Evolutionary conservation across 2,888 invertebrate genomes (phyloP).

Genomic region (Eurytoma californica): DNA sequence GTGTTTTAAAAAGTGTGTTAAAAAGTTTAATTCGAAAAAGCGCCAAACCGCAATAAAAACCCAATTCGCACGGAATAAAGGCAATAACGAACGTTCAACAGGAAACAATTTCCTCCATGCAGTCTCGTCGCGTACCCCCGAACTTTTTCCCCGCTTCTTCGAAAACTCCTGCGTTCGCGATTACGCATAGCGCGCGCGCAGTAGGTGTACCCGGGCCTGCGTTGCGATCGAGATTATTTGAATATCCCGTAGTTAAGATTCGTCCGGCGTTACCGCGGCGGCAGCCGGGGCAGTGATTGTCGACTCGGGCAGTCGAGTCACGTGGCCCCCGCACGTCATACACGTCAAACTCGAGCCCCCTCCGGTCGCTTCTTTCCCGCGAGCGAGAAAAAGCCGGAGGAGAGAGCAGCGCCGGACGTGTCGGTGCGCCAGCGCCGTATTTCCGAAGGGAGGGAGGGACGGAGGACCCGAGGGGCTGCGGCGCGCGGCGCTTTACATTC

Average conservation of each 20-base stretch:
- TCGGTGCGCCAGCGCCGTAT: background rate
- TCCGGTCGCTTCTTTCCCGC: constrained; percentile 32
- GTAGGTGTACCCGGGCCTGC: background rate
- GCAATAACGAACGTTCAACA: background rate
- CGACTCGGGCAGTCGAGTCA: constrained; percentile 70
- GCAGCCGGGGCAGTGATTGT: constrained; percentile 69
- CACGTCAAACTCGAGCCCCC: constrained; percentile 70
- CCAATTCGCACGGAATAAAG: background rate
- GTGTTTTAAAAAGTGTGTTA: too few species aligned
- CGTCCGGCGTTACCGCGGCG: constrained; percentile 67
- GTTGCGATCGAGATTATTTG: constrained; percentile 43
- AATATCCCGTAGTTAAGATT: constrained; percentile 70
- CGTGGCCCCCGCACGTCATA: constrained; percentile 73
- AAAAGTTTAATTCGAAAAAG: too few species aligned
- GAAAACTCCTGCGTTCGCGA: background rate
- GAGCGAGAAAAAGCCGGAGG: constrained; percentile 22
- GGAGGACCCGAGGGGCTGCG: constrained; percentile 58
- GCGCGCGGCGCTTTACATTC: constrained; percentile 70
- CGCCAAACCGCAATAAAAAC: background rate
- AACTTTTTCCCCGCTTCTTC: background rate
- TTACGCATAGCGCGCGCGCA: background rate
- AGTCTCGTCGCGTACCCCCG: background rate
- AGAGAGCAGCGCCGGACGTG: constrained; percentile 10
- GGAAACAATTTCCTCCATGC: background rate
- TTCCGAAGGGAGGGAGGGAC: constrained; percentile 3